Evolutionary conservation across 2,113 vertebrate genomes (phyloP).

Genomic region (Podiceps cristatus): DNA sequence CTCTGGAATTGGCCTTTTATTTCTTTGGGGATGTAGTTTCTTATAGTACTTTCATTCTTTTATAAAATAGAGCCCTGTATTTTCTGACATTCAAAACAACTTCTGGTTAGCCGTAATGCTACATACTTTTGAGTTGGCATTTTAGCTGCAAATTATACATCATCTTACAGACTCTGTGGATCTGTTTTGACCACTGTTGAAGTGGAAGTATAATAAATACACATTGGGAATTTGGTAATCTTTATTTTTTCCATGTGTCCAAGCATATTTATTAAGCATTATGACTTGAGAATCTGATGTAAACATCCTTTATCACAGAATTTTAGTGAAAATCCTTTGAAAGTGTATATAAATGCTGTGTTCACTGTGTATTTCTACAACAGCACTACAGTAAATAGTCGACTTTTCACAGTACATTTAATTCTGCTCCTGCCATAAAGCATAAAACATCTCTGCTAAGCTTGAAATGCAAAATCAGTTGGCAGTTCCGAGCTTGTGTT

Average conservation of each 20-base stretch:
- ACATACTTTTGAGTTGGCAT: not conserved
- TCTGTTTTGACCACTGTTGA: not conserved
- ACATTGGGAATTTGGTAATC: not conserved
- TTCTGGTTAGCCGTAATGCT: not conserved
- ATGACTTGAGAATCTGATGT: not conserved
- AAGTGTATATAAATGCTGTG: not conserved
- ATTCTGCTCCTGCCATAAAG: not conserved
- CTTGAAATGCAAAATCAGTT: not conserved
- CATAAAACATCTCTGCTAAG: not conserved
- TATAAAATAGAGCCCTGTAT: not conserved
- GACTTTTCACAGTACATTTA: not conserved
- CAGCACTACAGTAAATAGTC: not conserved
- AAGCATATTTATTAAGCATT: not conserved
- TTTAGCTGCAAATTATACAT: not conserved
- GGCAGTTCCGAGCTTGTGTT: not conserved
- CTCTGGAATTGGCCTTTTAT: not conserved
- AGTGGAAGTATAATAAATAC: not conserved
- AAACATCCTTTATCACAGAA: not conserved
- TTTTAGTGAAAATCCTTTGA: not conserved
- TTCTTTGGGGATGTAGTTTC: not conserved
- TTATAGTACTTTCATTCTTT: not conserved
- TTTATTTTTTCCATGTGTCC: not conserved
- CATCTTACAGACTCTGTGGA: not conserved
- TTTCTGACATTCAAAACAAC: not conserved
- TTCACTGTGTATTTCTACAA: not conserved